Evolutionary conservation across 2,888 invertebrate genomes (phyloP).

Genomic region (Drosophila tanythrix): DNA sequence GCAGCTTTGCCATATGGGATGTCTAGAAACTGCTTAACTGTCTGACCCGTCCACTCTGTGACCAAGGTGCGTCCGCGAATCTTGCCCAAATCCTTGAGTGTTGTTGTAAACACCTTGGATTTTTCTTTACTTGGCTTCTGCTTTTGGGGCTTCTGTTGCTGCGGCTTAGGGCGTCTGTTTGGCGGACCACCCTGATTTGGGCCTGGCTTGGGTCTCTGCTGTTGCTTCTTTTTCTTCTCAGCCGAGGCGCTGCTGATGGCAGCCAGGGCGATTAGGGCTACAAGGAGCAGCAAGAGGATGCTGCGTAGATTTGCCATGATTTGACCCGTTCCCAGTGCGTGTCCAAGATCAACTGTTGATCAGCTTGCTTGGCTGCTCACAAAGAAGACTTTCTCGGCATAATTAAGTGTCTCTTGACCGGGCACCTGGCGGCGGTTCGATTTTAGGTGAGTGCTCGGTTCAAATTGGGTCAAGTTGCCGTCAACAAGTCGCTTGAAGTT

Average conservation of each 20-base stretch:
- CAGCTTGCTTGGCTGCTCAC: slow-evolving; percentile 18
- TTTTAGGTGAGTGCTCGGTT: slow-evolving; percentile 45
- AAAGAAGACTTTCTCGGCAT: slow-evolving; percentile 72
- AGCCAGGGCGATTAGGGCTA: slow-evolving; percentile 46
- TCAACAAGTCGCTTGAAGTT: slow-evolving; percentile 30
- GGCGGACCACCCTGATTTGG: slow-evolving; percentile 4
- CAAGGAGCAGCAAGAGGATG: slow-evolving; percentile 46
- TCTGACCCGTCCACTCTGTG: slow-evolving; percentile 78
- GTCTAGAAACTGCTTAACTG: slow-evolving; percentile 82
- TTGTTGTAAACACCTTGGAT: slow-evolving; percentile 52
- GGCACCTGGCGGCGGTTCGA: slow-evolving; percentile 57
- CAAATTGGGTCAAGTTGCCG: slow-evolving; percentile 64
- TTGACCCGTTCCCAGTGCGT: slow-evolving; percentile 35
- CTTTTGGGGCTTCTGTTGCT: slow-evolving; percentile 36
- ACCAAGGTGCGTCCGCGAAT: slow-evolving; percentile 74
- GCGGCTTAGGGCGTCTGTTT: slow-evolving; percentile 45
- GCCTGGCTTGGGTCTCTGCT: slow-evolving; percentile 40
- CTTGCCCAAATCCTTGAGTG: slow-evolving; percentile 75
- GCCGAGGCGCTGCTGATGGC: slow-evolving; percentile 43
- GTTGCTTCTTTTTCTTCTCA: slow-evolving; percentile 46
- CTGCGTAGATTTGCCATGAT: slow-evolving; percentile 58
- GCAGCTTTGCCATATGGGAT: slow-evolving; percentile 82
- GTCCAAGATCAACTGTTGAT: slow-evolving; percentile 55
- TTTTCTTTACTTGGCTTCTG: slow-evolving; percentile 14
- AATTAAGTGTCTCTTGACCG: slow-evolving; percentile 61